Evolutionary conservation across 1,140 invertebrate genomes (phyloP).

Genomic region (Drosophila oshimai): DNA sequence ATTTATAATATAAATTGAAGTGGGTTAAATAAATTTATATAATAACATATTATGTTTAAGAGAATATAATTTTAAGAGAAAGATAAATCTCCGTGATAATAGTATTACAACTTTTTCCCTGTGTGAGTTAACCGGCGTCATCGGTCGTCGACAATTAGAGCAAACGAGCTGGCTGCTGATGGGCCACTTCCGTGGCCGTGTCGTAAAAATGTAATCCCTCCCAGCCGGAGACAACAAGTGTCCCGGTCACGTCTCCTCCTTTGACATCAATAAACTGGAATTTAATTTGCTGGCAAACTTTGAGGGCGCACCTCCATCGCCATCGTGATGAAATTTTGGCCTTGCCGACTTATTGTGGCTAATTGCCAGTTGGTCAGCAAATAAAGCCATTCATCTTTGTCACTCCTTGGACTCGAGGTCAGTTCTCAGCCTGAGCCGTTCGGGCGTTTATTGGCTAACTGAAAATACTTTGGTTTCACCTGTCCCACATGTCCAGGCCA

Average conservation of each 20-base stretch:
- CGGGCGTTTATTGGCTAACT: constrained; percentile 34
- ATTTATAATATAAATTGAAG: too few species aligned
- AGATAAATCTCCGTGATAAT: not conserved
- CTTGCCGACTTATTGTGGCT: constrained; percentile 38
- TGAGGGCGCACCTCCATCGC: constrained; percentile 28
- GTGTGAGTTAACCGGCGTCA: constrained; percentile 37
- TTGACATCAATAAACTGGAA: constrained; percentile 63
- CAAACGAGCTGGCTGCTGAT: constrained; percentile 11
- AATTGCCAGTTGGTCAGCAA: constrained; percentile 50
- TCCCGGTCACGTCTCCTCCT: constrained; percentile 16
- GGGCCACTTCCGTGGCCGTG: constrained; percentile 21
- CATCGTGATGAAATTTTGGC: constrained; percentile 50
- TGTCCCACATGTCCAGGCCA: not conserved
- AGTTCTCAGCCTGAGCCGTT: constrained; percentile 13
- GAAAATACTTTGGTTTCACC: constrained; percentile 18
- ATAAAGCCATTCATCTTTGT: constrained; percentile 66
- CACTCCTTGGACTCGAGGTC: constrained; percentile 18
- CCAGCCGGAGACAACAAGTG: constrained; percentile 58
- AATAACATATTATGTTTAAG: too few species aligned
- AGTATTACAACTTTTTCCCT: not conserved
- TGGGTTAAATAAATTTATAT: too few species aligned
- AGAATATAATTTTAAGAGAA: too few species aligned
- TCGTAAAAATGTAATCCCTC: constrained; percentile 30
- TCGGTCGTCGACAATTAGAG: constrained; percentile 37
- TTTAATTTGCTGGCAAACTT: constrained; percentile 43